Percentiles rank a stretch among this genome's conserved stretches.
Conservation (phyloP, 2,113 vertebrate genomes). For the Bubalus kerabau region DNA sequence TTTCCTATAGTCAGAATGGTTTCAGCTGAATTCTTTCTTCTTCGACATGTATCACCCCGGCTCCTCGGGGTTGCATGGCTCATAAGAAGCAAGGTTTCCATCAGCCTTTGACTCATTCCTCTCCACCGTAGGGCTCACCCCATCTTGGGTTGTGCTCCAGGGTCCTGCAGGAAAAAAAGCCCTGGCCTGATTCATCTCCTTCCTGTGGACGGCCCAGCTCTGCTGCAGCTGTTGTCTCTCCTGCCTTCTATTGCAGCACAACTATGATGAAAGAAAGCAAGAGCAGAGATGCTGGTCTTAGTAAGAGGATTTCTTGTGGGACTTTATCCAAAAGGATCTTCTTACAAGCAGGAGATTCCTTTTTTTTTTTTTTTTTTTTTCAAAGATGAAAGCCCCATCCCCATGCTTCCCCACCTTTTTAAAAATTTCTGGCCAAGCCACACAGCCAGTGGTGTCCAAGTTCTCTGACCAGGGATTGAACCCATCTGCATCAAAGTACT, state of each 20-base stretch:
- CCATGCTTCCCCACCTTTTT: background rate
- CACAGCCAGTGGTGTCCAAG: background rate
- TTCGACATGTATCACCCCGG: background rate
- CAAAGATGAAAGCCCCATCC: background rate
- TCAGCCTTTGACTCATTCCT: background rate
- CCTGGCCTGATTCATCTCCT: background rate
- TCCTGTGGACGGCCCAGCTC: background rate
- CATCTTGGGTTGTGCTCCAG: background rate
- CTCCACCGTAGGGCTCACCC: background rate
- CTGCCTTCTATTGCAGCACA: background rate
- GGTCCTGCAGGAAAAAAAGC: background rate
- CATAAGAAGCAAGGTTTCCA: background rate
- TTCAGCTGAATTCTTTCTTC: background rate
- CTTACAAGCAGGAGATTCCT: background rate
- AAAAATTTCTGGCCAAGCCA: background rate
- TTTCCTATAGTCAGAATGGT: background rate
- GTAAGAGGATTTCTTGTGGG: background rate
- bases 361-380: background rate
- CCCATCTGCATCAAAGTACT: background rate
- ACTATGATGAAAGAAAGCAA: background rate
- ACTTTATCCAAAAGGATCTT: background rate
- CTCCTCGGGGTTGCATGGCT: background rate
- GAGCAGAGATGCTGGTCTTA: background rate
- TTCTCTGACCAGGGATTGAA: background rate
- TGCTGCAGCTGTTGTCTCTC: rapidly evolving